Evolutionary conservation across 1,140 invertebrate species (phyloP), one percentile per base, ranked within the genome.

Genomic region (Orchestia grillus): DNA sequence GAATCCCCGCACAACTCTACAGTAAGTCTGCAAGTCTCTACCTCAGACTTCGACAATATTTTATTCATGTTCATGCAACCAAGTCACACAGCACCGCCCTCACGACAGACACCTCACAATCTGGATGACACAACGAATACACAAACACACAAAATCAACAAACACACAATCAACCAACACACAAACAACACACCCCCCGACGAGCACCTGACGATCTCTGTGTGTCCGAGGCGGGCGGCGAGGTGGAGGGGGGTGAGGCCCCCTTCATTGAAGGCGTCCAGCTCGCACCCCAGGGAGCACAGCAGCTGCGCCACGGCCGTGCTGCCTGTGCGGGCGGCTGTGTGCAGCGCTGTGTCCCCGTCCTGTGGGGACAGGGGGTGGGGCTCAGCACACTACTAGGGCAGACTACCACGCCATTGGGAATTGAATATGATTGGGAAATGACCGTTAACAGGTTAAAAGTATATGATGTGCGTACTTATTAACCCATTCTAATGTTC

Each of bases 311-410:
- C 98, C 96, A 98, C 98, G 96, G 98, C 97, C 90, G 98, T 97
- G 36, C 98, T 97, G 44, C 98, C 98, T 97, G 98, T 97, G 97
- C 98, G 97, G 96, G 98, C 98, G 95, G 98, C 98, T 96, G 98
- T 98, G 97, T 99, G 98, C 96, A 99, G 98, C 41, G 98, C 98
- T 96, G 98, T 98, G 97, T 99, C 98, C 96, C 98, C 98, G 97
- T 98, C 98, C 98, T 98, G 97, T 96, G 98, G 97, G 96, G n/a
- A 57, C 88, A 77, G 62, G 1, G 62, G 28, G 11, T n/a, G n/a
- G n/a, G n/a, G n/a, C n/a, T n/a, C n/a, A n/a, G n/a, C n/a, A 53
- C 47, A 53, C 47, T 53, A 8, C 6, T 53, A 19, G 47, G 47
- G 6, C 47, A 53, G 6, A 53, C 47, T 19, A 53, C 6, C 47